Evolutionary conservation across 2,797 vertebrate genomes (phyloP), one percentile per base, ranked within the genome.

Genomic region (Manis crassicaudata): DNA sequence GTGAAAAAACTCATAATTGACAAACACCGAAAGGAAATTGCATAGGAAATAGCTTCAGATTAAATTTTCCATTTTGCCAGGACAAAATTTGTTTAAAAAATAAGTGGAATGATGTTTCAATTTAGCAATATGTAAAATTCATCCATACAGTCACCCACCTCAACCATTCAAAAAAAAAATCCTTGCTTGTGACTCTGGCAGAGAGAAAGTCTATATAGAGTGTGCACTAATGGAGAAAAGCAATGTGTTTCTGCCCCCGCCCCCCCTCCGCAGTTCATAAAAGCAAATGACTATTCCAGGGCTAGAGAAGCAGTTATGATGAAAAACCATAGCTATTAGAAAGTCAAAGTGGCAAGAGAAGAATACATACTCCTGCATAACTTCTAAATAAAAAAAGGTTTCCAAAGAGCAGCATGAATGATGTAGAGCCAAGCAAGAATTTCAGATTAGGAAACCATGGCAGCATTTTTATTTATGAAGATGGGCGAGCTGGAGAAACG

Each of bases 91-190:
- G 46, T 70, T 75, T 58, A 9, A 27, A 68, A n/a, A 85, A 52
- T 92, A 68, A 90, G 90, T 35, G 56, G 60, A 46, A 0, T 29
- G 72, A 37, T 37, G 73, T 93, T 54, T 77, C 84, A 75, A 81
- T 37, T 94, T 86, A 96, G 88, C 92, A 96, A 93, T 86, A 94
- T 76, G n/a, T 60, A 96, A 67, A 35, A 62, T 21, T 83, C 37
- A 16, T 58, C 63, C 60, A 21, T 68, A 76, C 17, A 52, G 13
- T 1, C 3, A 73, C 54, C 9, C 4, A 27, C n/a, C 8, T 21
- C 25, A 65, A 1, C 4, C 40, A 27, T 8, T 40, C 27, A 76
- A 4, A 20, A 87, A 18, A 85, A 65, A 73, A 29, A 23, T 12
- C 54, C 90, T 94, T 85, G 60, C 20, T 56, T 17, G 0, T 21